phyloP scores from a whole-genome alignment of 2,797 vertebrate genomes.

The Sylvia borin region DNA sequence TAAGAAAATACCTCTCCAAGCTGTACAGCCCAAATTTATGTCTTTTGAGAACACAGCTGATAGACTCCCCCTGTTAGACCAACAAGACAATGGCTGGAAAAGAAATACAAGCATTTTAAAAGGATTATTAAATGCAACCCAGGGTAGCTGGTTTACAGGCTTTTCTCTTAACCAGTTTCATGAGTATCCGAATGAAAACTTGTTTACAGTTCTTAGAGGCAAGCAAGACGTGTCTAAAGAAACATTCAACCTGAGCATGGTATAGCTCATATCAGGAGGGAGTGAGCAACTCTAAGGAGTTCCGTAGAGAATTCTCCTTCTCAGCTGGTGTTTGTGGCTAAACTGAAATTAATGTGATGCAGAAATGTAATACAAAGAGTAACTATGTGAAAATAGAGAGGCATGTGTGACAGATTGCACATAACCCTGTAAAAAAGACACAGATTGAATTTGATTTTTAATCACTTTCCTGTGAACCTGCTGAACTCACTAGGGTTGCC shows the following conservation, averaged over 20 bases:
- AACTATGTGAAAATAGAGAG: conserved; percentile 1
- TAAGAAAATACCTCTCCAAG: neutral
- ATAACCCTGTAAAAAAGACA: conserved; percentile 8
- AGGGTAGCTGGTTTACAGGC: neutral
- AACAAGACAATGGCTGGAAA: neutral
- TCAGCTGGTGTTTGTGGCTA: conserved; percentile 18
- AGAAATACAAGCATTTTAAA: neutral
- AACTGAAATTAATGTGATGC: neutral
- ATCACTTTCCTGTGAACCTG: conserved; percentile 4
- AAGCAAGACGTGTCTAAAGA: neutral
- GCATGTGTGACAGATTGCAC: conserved; percentile 10
- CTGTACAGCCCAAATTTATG: neutral
- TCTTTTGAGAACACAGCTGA: neutral
- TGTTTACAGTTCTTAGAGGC: neutral
- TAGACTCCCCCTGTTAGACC: neutral
- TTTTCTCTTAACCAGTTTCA: neutral
- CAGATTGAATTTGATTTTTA: conserved; percentile 3
- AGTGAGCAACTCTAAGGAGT: neutral
- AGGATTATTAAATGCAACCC: neutral
- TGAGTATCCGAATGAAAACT: neutral
- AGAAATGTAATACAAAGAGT: neutral
- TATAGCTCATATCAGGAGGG: neutral
- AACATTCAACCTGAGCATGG: neutral
- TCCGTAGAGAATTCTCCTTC: neutral
- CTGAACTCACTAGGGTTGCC: neutral